Conservation (phyloP, 2,888 invertebrate species). For the Drosophila acutilabella region DNA sequence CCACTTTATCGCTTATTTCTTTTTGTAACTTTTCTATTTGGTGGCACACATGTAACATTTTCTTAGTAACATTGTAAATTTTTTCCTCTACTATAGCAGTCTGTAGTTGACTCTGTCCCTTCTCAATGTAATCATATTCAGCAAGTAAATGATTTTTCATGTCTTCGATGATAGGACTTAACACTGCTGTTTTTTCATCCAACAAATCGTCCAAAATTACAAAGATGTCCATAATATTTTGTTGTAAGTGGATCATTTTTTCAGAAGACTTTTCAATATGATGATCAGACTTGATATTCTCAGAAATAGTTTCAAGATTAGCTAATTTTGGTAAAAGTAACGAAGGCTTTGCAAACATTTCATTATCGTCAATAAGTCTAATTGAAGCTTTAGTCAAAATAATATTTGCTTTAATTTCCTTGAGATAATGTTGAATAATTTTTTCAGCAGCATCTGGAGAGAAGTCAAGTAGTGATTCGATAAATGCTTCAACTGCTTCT, state of each 20-base stretch:
- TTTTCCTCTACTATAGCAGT: conserved; percentile 47
- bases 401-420: conserved; percentile 58
- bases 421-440: conserved; percentile 38
- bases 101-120: conserved; percentile 33
- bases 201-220: conserved; percentile 76
- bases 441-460: conserved; percentile 48
- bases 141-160: conserved; percentile 51
- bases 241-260: conserved; percentile 78
- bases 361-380: conserved; percentile 40
- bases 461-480: conserved; percentile 48
- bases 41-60: conserved; percentile 51
- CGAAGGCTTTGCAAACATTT: conserved; percentile 46
- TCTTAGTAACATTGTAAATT: conserved; percentile 45
- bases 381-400: conserved; percentile 44
- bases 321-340: conserved; percentile 52
- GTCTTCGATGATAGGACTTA: conserved; percentile 54
- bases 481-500: conserved; percentile 49
- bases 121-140: conserved; percentile 70
- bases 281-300: conserved; percentile 37
- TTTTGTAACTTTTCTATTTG: conserved; percentile 34
- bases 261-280: conserved; percentile 72
- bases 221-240: conserved; percentile 79
- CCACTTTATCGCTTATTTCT: conserved; percentile 1
- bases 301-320: conserved; percentile 53
- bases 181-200: conserved; percentile 40